Evolutionary conservation across 2,888 invertebrate species (phyloP), one percentile per base, ranked within the genome.

Genomic region (Trisateles emortualis): DNA sequence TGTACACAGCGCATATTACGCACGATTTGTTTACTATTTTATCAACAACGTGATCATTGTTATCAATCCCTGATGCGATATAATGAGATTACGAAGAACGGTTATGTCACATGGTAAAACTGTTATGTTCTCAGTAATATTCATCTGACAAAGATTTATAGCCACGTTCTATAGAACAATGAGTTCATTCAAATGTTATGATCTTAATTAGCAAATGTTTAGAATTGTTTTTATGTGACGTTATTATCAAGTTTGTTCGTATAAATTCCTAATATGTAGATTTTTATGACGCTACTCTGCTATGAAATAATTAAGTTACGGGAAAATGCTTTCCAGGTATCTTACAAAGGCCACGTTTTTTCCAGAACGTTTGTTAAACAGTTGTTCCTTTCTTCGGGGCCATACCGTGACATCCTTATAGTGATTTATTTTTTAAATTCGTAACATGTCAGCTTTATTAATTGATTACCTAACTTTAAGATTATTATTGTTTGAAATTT

Each of bases 1-100:
- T 41, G 50, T 54, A 56, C 56, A 56, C 39, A 47, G 26, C 22
- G 52, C 46, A 52, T 63, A 59, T 66, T 56, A 72, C 59, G 44
- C 61, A 61, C 42, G 53, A 42, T 67, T 65, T 76, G 74, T 72
- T 74, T 74, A 69, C 68, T 47, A 57, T 53, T 63, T 68, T 72
- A 74, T 76, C 71, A 72, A 52, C 52, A 55, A 40, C 48, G 57
- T 67, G 71, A 76, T 68, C 61, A 64, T 63, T 70, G 57, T 67
- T 69, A 76, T 68, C 61, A 64, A 64, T 70, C 65, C 38, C 42
- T 49, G 59, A 53, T 64, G 59, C 57, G 63, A 68, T 68, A 54
- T 67, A 60, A 62, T 59, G 46, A 63, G 65, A 72, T 74, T 74
- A 74, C 74, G 52, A 52, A 65, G 68, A 77, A 77, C 48, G 43